Evolutionary conservation across 2,113 vertebrate species (phyloP).

Genomic region (Bungarus multicinctus): DNA sequence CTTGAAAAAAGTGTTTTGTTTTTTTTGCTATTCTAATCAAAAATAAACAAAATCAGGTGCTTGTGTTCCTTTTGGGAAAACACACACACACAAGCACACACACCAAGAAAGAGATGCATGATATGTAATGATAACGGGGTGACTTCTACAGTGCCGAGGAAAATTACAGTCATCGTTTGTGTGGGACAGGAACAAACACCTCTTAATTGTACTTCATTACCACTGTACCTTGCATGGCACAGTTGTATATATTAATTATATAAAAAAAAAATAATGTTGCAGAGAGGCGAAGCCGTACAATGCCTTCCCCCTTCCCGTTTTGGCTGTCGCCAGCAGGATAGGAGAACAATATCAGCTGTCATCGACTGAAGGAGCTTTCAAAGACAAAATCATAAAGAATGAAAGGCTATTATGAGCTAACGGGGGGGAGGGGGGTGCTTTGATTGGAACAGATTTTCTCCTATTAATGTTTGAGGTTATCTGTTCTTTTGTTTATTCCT

Average conservation of each 20-base stretch:
- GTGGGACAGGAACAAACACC: conserved; percentile 81
- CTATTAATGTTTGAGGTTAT: conserved; percentile 80
- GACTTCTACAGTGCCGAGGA: conserved; percentile 80
- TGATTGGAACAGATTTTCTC: conserved; percentile 74
- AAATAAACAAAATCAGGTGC: conserved; percentile 77
- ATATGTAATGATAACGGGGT: conserved; percentile 77
- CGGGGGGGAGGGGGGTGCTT: conserved; percentile 67
- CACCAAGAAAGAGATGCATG: conserved; percentile 68
- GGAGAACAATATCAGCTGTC: conserved; percentile 84
- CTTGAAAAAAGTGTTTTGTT: conserved; percentile 33
- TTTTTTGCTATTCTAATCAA: conserved; percentile 65
- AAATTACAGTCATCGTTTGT: conserved; percentile 79
- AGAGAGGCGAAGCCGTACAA: conserved; percentile 73
- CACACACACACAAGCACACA: neutral
- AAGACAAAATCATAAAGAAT: conserved; percentile 85
- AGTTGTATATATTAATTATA: conserved; percentile 87
- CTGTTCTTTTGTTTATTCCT: conserved; percentile 57
- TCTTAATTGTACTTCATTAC: conserved; percentile 86
- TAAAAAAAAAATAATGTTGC: conserved; percentile 75
- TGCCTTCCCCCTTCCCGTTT: conserved; percentile 54
- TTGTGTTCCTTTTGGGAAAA: neutral
- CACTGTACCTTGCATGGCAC: conserved; percentile 79
- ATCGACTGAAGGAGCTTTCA: conserved; percentile 78
- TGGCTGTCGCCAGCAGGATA: conserved; percentile 76
- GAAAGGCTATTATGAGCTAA: conserved; percentile 79